A percentile compares a stretch with the other conserved stretches of the same genome.
These are phyloP conservation scores for Drosophila vallismaia DNA, from an alignment of 2,888 invertebrate species.

Conservation along the genomic window DNA sequence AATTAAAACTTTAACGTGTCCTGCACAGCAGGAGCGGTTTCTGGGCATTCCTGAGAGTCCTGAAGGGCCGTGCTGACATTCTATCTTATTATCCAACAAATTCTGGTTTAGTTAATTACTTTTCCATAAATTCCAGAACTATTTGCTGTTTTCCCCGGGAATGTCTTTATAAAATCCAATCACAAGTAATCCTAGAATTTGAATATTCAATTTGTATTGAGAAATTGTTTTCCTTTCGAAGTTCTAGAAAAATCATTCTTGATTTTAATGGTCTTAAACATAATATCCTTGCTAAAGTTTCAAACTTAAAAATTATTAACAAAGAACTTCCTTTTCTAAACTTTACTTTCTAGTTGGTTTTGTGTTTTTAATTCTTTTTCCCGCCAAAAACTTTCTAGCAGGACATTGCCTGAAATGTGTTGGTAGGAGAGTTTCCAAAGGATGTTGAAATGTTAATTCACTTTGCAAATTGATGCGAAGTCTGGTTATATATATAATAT, in stretches of 20 bases:
- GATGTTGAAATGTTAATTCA: constrained; percentile 72
- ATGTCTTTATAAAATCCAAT: background rate
- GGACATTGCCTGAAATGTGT: constrained; percentile 1
- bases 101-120: background rate
- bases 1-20: constrained; percentile 77
- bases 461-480: constrained; percentile 74
- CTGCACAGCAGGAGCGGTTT: constrained; percentile 46
- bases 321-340: no score
- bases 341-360: no score
- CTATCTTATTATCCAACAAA: constrained; percentile 13
- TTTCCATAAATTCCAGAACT: no score
- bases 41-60: constrained; percentile 3
- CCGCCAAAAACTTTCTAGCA: background rate
- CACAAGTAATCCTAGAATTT: no score
- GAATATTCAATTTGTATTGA: no score
- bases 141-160: background rate
- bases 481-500: constrained; percentile 11
- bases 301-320: no score
- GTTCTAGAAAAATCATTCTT: no score
- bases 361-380: background rate
- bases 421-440: constrained; percentile 22
- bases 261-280: no score
- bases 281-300: no score
- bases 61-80: constrained; percentile 10
- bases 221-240: no score